Evolutionary conservation across 2,888 invertebrate species (phyloP).

Genomic region (Bombylius major): DNA sequence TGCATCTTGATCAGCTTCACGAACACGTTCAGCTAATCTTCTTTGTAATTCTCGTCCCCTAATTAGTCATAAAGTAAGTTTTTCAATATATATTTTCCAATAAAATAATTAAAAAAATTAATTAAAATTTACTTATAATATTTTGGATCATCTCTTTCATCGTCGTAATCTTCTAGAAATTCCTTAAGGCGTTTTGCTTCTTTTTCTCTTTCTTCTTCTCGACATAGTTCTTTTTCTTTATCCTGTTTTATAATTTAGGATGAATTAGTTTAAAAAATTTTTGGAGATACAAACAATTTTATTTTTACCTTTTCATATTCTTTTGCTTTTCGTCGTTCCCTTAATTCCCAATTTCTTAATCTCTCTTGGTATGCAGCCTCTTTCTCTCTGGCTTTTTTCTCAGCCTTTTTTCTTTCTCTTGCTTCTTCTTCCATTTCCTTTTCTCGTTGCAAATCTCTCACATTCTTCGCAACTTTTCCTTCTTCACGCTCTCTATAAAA

Average conservation of each 20-base stretch:
- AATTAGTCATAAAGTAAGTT: not conserved
- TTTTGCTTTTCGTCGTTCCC: constrained; percentile 79
- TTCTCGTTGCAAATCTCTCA: constrained; percentile 53
- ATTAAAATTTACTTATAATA: constrained; percentile 66
- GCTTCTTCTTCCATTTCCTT: constrained; percentile 85
- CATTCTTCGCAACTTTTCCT: constrained; percentile 42
- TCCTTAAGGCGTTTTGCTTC: constrained; percentile 92
- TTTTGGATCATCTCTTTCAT: constrained; percentile 92
- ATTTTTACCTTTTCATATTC: constrained; percentile 63
- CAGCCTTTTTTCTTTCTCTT: constrained; percentile 77
- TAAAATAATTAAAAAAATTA: constrained; percentile 17
- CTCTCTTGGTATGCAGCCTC: constrained; percentile 93
- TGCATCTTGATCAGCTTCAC: constrained; percentile 85
- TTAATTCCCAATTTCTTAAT: constrained; percentile 65
- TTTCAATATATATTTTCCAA: constrained; percentile 27
- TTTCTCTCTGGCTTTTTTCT: constrained; percentile 85
- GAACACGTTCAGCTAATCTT: constrained; percentile 80
- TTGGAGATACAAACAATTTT: too few relatives aligned
- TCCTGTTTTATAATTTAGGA: not conserved
- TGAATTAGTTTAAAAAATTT: not conserved
- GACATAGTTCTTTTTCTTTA: constrained; percentile 58
- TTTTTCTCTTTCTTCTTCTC: constrained; percentile 74
- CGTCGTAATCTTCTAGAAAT: constrained; percentile 98
- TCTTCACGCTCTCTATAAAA: constrained; percentile 35
- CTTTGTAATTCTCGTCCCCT: constrained; percentile 75